Evolutionary conservation across 2,797 vertebrate genomes (phyloP).

Genomic region (Danio aesculapii): DNA sequence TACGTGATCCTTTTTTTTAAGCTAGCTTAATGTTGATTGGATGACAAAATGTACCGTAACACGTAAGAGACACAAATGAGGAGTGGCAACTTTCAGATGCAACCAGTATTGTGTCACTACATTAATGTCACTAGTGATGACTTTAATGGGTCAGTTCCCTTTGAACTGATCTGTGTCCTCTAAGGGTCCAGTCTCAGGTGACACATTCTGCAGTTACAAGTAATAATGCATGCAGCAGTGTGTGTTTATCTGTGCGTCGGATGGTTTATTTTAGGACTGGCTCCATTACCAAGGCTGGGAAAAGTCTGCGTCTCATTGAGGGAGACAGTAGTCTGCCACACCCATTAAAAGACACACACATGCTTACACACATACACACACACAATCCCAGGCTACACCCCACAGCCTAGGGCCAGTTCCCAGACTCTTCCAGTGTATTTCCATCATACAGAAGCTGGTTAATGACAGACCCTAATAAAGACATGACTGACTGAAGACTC

Average conservation of each 20-base stretch:
- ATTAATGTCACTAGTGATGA: conserved; percentile 13
- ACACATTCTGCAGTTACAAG: neutral
- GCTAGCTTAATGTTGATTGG: neutral
- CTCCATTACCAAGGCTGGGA: conserved; percentile 54
- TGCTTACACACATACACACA: conserved; percentile 23
- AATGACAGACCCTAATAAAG: conserved; percentile 46
- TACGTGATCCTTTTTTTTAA: neutral
- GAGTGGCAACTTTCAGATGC: conserved; percentile 3
- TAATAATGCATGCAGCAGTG: conserved; percentile 29
- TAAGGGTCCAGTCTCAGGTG: conserved; percentile 31
- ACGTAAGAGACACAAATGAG: neutral
- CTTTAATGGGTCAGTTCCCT: conserved; percentile 9
- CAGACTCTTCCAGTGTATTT: conserved; percentile 43
- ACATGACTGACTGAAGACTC: conserved; percentile 24
- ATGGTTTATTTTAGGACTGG: conserved; percentile 51
- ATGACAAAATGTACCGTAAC: neutral
- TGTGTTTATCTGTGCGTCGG: conserved; percentile 38
- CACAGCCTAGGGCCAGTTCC: conserved; percentile 50
- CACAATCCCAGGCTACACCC: conserved; percentile 52
- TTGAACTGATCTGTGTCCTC: conserved; percentile 32
- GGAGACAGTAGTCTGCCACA: conserved; percentile 49
- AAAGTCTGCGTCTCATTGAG: conserved; percentile 52
- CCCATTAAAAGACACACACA: conserved; percentile 29
- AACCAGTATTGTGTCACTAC: conserved; percentile 2
- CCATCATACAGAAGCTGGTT: conserved; percentile 28